A percentile compares a stretch with the other conserved stretches of the same genome.
These are phyloP conservation scores for Drosophila quadrilineata DNA, from an alignment of 1,140 invertebrate genomes.

Conservation along the genomic window DNA sequence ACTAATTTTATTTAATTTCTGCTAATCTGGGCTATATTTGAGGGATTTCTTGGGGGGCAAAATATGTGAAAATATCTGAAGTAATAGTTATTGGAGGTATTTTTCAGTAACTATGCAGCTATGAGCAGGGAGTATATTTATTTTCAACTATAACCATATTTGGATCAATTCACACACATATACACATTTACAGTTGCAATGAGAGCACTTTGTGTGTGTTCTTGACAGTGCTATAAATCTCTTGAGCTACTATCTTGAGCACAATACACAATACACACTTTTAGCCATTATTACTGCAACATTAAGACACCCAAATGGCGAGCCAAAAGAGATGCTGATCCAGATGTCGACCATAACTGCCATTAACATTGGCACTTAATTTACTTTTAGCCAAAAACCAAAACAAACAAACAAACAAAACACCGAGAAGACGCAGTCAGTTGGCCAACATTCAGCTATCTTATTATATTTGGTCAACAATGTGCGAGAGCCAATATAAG, in stretches of 20 bases:
- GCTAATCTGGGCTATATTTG: too few species aligned
- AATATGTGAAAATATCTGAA: too few species aligned
- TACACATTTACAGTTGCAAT: too few species aligned
- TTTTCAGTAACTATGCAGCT: too few species aligned
- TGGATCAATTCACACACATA: background rate
- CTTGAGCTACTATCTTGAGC: slow-evolving; percentile 67
- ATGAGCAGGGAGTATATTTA: background rate
- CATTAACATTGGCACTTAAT: slow-evolving; percentile 79
- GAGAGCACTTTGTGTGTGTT: too few species aligned
- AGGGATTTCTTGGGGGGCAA: too few species aligned
- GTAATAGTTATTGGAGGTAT: too few species aligned
- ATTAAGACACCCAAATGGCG: slow-evolving; percentile 74
- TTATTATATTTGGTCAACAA: slow-evolving; percentile 78
- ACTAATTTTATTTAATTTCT: too few species aligned
- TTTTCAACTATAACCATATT: background rate
- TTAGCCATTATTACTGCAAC: slow-evolving; percentile 74
- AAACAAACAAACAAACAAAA: slow-evolving; percentile 65
- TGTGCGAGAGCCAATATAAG: slow-evolving; percentile 46
- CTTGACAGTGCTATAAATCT: slow-evolving; percentile 57
- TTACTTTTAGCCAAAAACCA: slow-evolving; percentile 71
- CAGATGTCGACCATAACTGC: slow-evolving; percentile 73
- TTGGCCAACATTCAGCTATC: slow-evolving; percentile 43
- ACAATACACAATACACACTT: slow-evolving; percentile 54
- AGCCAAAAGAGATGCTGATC: slow-evolving; percentile 59
- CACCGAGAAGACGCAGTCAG: slow-evolving; percentile 58